phyloP scores from a whole-genome alignment of 2,888 invertebrate genomes.

The Eurytoma adleriae region DNA sequence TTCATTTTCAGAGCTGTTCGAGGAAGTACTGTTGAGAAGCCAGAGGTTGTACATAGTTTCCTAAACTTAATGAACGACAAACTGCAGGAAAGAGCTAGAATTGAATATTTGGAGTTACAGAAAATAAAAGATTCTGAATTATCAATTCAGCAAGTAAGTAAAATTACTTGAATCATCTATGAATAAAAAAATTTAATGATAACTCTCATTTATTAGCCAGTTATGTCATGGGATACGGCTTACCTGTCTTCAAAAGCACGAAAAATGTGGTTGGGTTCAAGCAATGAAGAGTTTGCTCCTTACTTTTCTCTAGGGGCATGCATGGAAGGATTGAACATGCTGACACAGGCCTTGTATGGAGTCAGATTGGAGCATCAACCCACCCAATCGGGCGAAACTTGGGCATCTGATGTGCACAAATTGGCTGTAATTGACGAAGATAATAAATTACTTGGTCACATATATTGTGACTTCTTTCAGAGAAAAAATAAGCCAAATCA shows the following conservation, averaged over 20 bases:
- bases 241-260: slow-evolving; percentile 89
- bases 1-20: slow-evolving; percentile 84
- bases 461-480: slow-evolving; percentile 98
- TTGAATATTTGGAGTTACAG: slow-evolving; percentile 87
- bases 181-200: background rate
- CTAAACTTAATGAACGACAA: slow-evolving; percentile 85
- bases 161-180: background rate
- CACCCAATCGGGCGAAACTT: slow-evolving; percentile 85
- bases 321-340: slow-evolving; percentile 96
- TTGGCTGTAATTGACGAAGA: slow-evolving; percentile 90
- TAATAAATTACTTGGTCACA: slow-evolving; percentile 91
- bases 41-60: slow-evolving; percentile 88
- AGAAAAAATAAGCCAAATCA: slow-evolving; percentile 94
- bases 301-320: slow-evolving; percentile 95
- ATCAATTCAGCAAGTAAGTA: slow-evolving; percentile 59
- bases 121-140: slow-evolving; percentile 81
- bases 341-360: slow-evolving; percentile 90
- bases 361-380: slow-evolving; percentile 86
- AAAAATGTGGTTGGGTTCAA: slow-evolving; percentile 83
- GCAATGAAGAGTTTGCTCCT: slow-evolving; percentile 85
- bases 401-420: slow-evolving; percentile 94
- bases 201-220: slow-evolving; percentile 56
- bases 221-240: slow-evolving; percentile 89
- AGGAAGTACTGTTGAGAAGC: slow-evolving; percentile 90
- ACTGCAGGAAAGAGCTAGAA: slow-evolving; percentile 82